Conservation (phyloP, 2,797 vertebrate genomes). For the Liasis olivaceus region DNA sequence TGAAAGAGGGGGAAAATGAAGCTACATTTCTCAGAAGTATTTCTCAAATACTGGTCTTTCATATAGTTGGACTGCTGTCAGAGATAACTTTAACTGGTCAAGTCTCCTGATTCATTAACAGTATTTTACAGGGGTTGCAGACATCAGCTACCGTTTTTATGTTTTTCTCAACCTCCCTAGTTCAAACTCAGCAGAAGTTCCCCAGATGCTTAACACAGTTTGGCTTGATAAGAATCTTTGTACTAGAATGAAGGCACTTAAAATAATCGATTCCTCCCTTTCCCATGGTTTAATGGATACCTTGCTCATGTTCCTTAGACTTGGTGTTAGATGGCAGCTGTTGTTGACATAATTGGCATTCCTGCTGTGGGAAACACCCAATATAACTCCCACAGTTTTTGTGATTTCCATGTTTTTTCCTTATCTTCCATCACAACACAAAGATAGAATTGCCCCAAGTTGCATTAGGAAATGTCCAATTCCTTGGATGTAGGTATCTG, state of each 20-base stretch:
- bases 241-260: background rate
- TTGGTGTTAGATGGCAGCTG: background rate
- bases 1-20: background rate
- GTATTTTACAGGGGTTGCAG: background rate
- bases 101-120: background rate
- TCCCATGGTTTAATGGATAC: background rate
- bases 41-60: conserved; percentile 24
- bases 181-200: background rate
- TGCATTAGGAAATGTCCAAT: background rate
- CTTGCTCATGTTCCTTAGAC: background rate
- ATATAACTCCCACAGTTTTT: background rate
- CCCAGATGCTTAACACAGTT: background rate
- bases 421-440: background rate
- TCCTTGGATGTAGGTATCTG: conserved; percentile 35
- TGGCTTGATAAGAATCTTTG: background rate
- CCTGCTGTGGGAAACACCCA: background rate
- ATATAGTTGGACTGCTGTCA: background rate
- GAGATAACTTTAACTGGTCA: background rate
- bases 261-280: background rate
- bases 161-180: background rate
- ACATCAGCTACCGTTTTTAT: background rate
- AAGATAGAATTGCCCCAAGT: background rate
- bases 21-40: conserved; percentile 27
- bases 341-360: background rate
- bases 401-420: background rate